These are phyloP conservation scores for Drosophila dunni DNA, from an alignment of 1,140 invertebrate genomes.

Conservation along the genomic window DNA sequence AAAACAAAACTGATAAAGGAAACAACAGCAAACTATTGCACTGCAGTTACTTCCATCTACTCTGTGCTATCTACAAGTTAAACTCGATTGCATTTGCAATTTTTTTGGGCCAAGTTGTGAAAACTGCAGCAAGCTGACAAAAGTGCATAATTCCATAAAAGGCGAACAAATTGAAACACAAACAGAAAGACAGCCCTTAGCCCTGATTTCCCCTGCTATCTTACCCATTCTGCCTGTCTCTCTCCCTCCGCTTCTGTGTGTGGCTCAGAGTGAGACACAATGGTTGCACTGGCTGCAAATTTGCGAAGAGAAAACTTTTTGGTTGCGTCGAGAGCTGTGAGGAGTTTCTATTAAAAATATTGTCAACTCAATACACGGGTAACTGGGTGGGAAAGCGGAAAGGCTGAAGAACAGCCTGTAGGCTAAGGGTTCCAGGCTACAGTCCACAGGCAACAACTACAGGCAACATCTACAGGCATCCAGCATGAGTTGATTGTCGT, in stretches of 20 bases:
- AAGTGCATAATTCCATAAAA: conserved; percentile 81
- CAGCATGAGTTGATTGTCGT: conserved; percentile 68
- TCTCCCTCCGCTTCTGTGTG: not conserved
- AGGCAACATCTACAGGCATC: conserved; percentile 14
- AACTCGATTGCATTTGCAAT: conserved; percentile 49
- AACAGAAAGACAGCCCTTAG: conserved; percentile 48
- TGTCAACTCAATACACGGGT: conserved; percentile 73
- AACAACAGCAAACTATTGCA: conserved; percentile 10
- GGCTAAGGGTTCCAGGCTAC: conserved; percentile 13
- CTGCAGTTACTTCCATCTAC: conserved; percentile 3
- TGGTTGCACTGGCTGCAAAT: conserved; percentile 51
- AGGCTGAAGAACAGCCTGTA: conserved; percentile 1
- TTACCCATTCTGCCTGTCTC: not conserved
- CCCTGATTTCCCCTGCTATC: conserved; percentile 1
- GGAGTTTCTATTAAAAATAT: conserved; percentile 80
- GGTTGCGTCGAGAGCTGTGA: conserved; percentile 54
- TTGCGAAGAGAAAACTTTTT: conserved; percentile 65
- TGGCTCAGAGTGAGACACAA: conserved; percentile 27
- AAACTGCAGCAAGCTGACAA: conserved; percentile 61
- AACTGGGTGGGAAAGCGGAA: conserved; percentile 2
- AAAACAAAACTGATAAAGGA: conserved; percentile 2
- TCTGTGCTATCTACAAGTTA: conserved; percentile 16
- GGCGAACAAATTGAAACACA: conserved; percentile 79
- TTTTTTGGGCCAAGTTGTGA: conserved; percentile 36
- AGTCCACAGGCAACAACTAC: conserved; percentile 1